A percentile compares a stretch with the other conserved stretches of the same genome.
Conservation (phyloP, 1,140 invertebrate genomes). For the Plodia interpunctella region DNA sequence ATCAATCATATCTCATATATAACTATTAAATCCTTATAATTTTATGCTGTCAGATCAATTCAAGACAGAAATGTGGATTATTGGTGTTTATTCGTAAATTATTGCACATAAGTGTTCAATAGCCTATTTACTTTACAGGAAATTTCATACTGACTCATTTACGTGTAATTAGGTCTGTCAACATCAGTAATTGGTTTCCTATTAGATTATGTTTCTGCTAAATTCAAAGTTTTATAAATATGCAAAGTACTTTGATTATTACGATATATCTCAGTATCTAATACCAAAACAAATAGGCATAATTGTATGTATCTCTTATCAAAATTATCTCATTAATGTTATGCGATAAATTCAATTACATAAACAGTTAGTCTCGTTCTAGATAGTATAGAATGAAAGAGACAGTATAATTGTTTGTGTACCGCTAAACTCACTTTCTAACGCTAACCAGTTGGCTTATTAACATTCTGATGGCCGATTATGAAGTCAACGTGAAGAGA, state of each 20-base stretch:
- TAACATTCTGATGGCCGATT: constrained; percentile 18
- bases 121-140: not conserved
- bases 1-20: no score
- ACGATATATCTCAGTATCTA: no score
- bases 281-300: no score
- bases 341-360: not conserved
- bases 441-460: constrained; percentile 10
- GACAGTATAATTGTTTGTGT: not conserved
- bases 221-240: no score
- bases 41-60: no score
- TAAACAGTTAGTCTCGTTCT: not conserved
- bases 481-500: not conserved
- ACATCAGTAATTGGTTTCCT: not conserved
- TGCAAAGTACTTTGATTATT: no score
- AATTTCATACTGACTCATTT: not conserved
- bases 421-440: constrained; percentile 10
- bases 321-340: not conserved
- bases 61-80: no score
- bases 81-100: not conserved
- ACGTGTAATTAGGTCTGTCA: not conserved
- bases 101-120: not conserved
- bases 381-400: not conserved
- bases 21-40: no score
- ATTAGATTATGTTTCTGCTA: no score
- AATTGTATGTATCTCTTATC: not conserved